Conservation (phyloP, 2,888 invertebrate species). For the Dryobota labecula region DNA sequence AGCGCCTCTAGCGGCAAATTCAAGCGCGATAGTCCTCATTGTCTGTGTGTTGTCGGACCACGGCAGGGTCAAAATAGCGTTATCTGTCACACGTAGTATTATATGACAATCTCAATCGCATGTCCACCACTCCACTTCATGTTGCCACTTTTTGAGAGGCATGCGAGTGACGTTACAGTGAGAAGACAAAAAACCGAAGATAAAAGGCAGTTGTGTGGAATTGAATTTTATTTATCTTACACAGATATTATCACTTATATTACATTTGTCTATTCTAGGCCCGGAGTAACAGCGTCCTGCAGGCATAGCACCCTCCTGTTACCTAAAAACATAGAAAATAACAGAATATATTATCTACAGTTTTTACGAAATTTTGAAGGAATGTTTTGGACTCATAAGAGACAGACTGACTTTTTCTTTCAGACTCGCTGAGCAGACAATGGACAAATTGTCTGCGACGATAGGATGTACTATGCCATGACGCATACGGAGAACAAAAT, state of each 20-base stretch:
- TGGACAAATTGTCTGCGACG: background rate
- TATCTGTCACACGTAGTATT: no score
- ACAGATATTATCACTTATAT: conserved; percentile 81
- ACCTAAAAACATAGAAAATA: conserved; percentile 52
- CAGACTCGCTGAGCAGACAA: background rate
- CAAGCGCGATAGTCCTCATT: no score
- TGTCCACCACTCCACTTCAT: no score
- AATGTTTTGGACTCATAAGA: background rate
- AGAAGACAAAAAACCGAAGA: background rate
- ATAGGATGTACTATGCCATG: background rate
- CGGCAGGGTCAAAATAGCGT: no score
- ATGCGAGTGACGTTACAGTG: no score
- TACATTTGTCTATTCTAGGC: conserved; percentile 81
- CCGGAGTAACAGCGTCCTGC: conserved; percentile 64
- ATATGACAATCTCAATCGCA: no score
- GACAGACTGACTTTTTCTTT: no score
- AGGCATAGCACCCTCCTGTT: conserved; percentile 62
- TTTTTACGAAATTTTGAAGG: background rate
- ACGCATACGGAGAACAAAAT: no score
- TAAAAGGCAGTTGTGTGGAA: conserved; percentile 74
- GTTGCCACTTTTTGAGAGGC: no score
- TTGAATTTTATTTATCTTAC: conserved; percentile 87
- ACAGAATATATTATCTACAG: background rate
- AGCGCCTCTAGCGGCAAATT: no score
- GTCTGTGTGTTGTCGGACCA: no score